Conservation (phyloP, 2,888 invertebrate species). For the Meteorus cinctellus region DNA sequence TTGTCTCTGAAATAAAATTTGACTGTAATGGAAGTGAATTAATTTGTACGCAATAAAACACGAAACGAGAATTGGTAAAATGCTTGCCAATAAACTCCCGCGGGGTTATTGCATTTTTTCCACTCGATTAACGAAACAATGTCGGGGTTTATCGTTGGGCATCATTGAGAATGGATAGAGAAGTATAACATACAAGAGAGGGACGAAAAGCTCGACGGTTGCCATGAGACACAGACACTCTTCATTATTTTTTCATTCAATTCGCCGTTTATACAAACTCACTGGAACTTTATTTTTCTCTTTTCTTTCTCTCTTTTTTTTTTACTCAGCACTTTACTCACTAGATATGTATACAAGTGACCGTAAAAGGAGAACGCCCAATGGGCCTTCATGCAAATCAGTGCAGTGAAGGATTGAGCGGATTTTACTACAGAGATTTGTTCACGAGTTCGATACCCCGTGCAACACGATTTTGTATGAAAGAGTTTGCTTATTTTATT, state of each 20-base stretch:
- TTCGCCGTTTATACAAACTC: background rate
- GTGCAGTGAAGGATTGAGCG: slow-evolving; percentile 3
- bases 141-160: slow-evolving; percentile 41
- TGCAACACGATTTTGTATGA: slow-evolving; percentile 46
- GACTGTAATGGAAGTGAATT: background rate
- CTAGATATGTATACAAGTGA: background rate
- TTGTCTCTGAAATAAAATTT: background rate
- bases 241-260: slow-evolving; percentile 15
- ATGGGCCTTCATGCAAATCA: slow-evolving; percentile 15
- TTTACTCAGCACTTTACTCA: background rate
- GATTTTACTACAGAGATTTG: background rate
- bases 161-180: background rate
- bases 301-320: slow-evolving; percentile 17
- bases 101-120: slow-evolving; percentile 48
- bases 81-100: slow-evolving; percentile 9
- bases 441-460: slow-evolving; percentile 46
- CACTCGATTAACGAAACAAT: slow-evolving; percentile 53
- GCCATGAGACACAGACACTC: slow-evolving; percentile 23
- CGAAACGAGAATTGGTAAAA: background rate
- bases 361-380: slow-evolving; percentile 12
- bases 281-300: background rate
- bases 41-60: background rate
- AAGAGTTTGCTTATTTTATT: slow-evolving; percentile 20
- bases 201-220: slow-evolving; percentile 11
- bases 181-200: slow-evolving; percentile 6